Percentiles rank a stretch among this genome's conserved stretches.
Conservation (phyloP, 2,797 vertebrate species). For the Squalus acanthias region DNA sequence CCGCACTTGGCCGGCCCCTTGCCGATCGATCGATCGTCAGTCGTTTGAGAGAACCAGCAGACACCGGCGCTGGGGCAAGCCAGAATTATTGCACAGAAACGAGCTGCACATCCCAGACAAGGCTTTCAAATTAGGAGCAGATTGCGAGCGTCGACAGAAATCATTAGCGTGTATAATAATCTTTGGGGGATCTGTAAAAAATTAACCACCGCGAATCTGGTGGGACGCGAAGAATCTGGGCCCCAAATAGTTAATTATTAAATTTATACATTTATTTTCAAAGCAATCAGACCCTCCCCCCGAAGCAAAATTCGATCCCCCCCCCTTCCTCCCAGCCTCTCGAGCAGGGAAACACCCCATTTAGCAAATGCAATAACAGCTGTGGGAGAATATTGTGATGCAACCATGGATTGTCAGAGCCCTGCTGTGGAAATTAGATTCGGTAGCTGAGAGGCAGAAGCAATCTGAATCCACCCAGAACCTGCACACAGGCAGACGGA, state of each 20-base stretch:
- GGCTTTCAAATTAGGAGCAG: background rate
- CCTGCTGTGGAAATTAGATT: background rate
- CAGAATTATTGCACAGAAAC: background rate
- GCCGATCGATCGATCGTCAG: background rate
- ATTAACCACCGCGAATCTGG: background rate
- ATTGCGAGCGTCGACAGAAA: background rate
- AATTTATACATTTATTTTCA: background rate
- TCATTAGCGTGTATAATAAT: background rate
- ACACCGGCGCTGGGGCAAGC: background rate
- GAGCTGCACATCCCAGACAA: background rate
- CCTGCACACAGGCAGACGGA: background rate
- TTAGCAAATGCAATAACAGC: background rate
- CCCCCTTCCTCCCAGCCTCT: too few relatives aligned
- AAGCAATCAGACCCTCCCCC: background rate
- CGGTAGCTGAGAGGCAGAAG: background rate
- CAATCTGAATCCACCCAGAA: background rate
- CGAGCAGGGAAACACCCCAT: background rate
- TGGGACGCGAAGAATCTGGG: too few relatives aligned
- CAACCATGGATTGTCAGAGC: background rate
- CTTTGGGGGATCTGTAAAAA: background rate
- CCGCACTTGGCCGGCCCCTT: too few relatives aligned
- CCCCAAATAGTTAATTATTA: background rate
- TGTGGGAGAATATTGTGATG: background rate
- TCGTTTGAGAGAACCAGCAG: background rate
- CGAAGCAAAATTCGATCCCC: background rate